Evolutionary conservation across 2,888 invertebrate genomes (phyloP).

Genomic region (Unio delphinus): DNA sequence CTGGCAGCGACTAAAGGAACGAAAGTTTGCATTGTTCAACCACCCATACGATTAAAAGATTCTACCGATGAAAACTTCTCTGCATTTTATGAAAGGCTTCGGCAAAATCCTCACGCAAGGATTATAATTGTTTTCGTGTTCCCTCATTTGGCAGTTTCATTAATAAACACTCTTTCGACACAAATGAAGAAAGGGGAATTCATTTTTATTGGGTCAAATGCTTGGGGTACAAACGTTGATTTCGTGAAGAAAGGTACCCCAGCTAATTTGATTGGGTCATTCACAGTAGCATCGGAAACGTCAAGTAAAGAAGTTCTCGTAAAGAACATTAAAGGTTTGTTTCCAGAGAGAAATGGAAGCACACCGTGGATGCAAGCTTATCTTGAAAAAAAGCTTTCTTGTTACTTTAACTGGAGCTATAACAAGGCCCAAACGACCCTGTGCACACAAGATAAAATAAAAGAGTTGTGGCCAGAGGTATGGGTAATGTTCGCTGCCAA

Average conservation of each 20-base stretch:
- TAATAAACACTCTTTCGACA: background rate
- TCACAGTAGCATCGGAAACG: constrained; percentile 10
- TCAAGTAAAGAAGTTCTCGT: constrained; percentile 3
- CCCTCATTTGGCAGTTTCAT: constrained; percentile 2
- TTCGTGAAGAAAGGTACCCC: background rate
- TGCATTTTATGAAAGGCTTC: no score
- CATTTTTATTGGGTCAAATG: constrained; percentile 22
- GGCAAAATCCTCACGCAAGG: no score
- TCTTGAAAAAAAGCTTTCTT: constrained; percentile 4
- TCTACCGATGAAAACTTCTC: no score
- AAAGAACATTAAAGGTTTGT: constrained; percentile 2
- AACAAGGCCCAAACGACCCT: background rate
- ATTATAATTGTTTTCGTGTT: constrained; percentile 2
- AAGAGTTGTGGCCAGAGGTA: constrained; percentile 6
- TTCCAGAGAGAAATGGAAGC: background rate
- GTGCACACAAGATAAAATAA: no score
- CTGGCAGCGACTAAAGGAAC: no score
- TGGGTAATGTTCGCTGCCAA: constrained; percentile 14
- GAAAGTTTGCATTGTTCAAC: no score
- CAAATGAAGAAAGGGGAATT: constrained; percentile 12
- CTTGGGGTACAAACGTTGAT: constrained; percentile 9
- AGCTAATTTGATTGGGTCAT: constrained; percentile 7
- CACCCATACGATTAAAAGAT: no score
- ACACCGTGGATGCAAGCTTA: constrained; percentile 14
- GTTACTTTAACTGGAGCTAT: constrained; percentile 13